A percentile compares a stretch with the other conserved stretches of the same genome.
These are phyloP conservation scores for Paratrypauchen microcephalus DNA, from an alignment of 2,797 vertebrate genomes.

Conservation along the genomic window DNA sequence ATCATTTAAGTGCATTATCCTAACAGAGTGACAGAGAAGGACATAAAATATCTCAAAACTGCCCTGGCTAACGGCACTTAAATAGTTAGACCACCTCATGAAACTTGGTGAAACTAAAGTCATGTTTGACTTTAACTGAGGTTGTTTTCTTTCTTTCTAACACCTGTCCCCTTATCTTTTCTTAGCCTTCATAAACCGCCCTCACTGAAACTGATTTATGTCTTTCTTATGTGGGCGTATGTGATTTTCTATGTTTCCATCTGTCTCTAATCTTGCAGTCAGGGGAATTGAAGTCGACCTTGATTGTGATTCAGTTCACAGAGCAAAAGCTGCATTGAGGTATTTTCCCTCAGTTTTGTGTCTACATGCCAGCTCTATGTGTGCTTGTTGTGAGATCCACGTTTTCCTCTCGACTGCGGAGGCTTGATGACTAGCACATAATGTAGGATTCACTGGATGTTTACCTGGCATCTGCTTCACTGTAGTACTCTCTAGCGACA, in stretches of 20 bases:
- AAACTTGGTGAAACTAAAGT: neutral
- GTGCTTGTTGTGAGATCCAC: conserved; percentile 24
- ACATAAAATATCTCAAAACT: neutral
- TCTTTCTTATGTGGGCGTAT: conserved; percentile 63
- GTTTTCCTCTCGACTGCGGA: conserved; percentile 31
- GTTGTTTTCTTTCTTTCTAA: conserved; percentile 18
- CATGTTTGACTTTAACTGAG: neutral
- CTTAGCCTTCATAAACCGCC: conserved; percentile 61
- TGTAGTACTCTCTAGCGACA: conserved; percentile 97
- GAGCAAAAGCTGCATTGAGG: conserved; percentile 15
- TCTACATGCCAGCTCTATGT: conserved; percentile 15
- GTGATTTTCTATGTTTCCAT: conserved; percentile 37
- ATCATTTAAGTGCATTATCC: neutral
- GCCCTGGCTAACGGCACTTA: neutral
- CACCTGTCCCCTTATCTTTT: conserved; percentile 40
- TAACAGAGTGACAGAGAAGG: neutral
- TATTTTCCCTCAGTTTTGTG: conserved; percentile 27
- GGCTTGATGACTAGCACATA: conserved; percentile 37
- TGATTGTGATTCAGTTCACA: conserved; percentile 25
- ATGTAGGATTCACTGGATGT: conserved; percentile 2
- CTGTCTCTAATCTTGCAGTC: conserved; percentile 41
- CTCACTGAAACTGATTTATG: conserved; percentile 75
- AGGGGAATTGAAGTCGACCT: conserved; percentile 24
- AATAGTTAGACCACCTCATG: neutral
- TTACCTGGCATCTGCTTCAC: conserved; percentile 97